Percentiles rank a stretch among this genome's conserved stretches.
Conservation (phyloP, 2,113 vertebrate species). For the Mustela nigripes region DNA sequence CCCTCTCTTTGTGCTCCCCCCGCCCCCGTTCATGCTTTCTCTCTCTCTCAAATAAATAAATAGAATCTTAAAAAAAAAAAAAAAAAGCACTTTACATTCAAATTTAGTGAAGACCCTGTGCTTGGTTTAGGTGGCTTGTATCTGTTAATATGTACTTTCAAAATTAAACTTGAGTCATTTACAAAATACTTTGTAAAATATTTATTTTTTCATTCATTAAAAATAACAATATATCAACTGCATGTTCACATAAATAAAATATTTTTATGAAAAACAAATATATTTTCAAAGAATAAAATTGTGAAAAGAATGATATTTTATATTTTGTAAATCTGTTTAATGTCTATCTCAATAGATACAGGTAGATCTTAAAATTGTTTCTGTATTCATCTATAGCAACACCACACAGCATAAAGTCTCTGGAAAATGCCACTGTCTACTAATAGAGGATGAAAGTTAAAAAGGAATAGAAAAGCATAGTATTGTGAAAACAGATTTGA, state of each 20-base stretch:
- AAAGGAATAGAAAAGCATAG: neutral
- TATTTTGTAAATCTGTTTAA: slow-evolving; percentile 12
- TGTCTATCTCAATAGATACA: neutral
- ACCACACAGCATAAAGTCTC: neutral
- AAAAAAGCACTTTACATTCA: neutral
- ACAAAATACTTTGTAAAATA: slow-evolving; percentile 36
- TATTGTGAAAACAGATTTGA: neutral
- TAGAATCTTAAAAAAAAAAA: neutral
- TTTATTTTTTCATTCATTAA: slow-evolving; percentile 65
- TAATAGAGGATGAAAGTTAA: neutral
- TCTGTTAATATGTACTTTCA: neutral
- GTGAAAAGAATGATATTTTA: slow-evolving; percentile 30
- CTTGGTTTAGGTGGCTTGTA: neutral
- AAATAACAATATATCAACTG: slow-evolving; percentile 25
- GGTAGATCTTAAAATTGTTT: neutral
- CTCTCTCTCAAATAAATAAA: neutral
- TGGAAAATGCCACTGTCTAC: neutral
- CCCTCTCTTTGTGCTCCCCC: neutral
- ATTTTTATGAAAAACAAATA: slow-evolving; percentile 50
- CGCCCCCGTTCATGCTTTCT: neutral
- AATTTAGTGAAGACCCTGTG: neutral
- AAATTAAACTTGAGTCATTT: slow-evolving; percentile 49
- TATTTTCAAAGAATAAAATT: slow-evolving; percentile 51
- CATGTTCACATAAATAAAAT: slow-evolving; percentile 65
- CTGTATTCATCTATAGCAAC: neutral